Percentiles rank a stretch among this genome's conserved stretches.
phyloP scores from a whole-genome alignment of 2,797 vertebrate species.

The Borostomias antarcticus region DNA sequence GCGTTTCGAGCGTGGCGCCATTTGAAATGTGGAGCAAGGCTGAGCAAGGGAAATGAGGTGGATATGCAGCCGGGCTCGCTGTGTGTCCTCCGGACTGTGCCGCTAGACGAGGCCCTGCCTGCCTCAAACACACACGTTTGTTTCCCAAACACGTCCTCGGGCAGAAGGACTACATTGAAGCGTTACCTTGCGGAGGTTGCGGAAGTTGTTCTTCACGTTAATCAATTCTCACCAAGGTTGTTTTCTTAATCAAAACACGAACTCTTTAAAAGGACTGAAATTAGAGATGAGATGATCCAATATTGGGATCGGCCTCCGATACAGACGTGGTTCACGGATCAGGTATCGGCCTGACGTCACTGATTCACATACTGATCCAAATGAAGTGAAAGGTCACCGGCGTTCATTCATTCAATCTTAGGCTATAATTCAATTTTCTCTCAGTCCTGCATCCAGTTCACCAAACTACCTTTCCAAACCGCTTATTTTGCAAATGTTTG shows the following conservation, averaged over 20 bases:
- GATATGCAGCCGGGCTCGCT: constrained; percentile 31
- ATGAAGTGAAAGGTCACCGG: too few relatives aligned
- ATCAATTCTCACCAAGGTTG: constrained; percentile 13
- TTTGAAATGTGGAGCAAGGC: constrained; percentile 27
- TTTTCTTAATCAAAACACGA: neutral
- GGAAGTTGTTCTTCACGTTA: constrained; percentile 4
- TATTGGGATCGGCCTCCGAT: too few relatives aligned
- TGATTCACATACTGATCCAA: too few relatives aligned
- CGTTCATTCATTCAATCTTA: too few relatives aligned
- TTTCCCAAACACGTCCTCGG: constrained; percentile 40
- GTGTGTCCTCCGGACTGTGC: constrained; percentile 1
- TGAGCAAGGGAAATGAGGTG: constrained; percentile 34
- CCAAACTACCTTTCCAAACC: too few relatives aligned
- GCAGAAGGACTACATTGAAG: constrained; percentile 7
- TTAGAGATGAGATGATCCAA: too few relatives aligned
- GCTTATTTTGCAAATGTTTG: too few relatives aligned
- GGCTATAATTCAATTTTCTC: too few relatives aligned
- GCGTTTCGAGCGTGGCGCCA: constrained; percentile 64
- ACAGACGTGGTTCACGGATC: too few relatives aligned
- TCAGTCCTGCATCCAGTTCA: too few relatives aligned
- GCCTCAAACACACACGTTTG: constrained; percentile 39
- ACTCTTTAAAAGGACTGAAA: neutral
- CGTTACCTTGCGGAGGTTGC: constrained; percentile 21
- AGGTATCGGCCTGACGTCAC: too few relatives aligned
- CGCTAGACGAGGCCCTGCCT: constrained; percentile 42